Evolutionary conservation across 2,113 vertebrate genomes (phyloP).

Genomic region (Oxyura jamaicensis): DNA sequence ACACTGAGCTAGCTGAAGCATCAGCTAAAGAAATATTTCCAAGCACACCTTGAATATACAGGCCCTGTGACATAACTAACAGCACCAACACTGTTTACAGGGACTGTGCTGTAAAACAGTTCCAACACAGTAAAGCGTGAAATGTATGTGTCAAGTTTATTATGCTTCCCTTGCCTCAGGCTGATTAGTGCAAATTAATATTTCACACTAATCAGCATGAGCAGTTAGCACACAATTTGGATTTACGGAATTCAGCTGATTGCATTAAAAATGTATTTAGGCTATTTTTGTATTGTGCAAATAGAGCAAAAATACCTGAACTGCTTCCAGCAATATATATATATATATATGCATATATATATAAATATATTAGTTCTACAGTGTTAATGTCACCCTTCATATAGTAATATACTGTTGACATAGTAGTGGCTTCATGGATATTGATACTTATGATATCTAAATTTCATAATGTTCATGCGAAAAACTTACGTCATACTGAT

Average conservation of each 20-base stretch:
- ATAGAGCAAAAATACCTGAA: conserved; percentile 58
- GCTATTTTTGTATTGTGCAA: conserved; percentile 70
- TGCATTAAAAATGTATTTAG: conserved; percentile 74
- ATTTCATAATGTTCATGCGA: not conserved
- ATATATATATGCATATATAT: no score
- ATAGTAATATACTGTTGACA: not conserved
- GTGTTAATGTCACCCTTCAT: not conserved
- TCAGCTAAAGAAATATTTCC: not conserved
- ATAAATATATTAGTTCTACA: not conserved
- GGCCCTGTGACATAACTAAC: not conserved
- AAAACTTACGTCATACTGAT: not conserved
- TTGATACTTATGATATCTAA: not conserved
- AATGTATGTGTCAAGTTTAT: conserved; percentile 73
- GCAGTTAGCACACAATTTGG: conserved; percentile 71
- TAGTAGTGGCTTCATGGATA: not conserved
- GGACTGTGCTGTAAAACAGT: conserved; percentile 21
- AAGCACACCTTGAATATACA: conserved; percentile 1
- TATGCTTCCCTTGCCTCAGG: conserved; percentile 62
- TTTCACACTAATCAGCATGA: conserved; percentile 74
- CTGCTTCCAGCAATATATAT: not conserved
- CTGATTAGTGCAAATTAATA: conserved; percentile 76
- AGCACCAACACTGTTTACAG: conserved; percentile 13
- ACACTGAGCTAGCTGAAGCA: not conserved
- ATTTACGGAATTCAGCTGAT: conserved; percentile 68
- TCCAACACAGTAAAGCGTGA: conserved; percentile 56